These are phyloP conservation scores for Caenorhabditis imperialis DNA, from an alignment of 2,888 invertebrate species.

Conservation along the genomic window DNA sequence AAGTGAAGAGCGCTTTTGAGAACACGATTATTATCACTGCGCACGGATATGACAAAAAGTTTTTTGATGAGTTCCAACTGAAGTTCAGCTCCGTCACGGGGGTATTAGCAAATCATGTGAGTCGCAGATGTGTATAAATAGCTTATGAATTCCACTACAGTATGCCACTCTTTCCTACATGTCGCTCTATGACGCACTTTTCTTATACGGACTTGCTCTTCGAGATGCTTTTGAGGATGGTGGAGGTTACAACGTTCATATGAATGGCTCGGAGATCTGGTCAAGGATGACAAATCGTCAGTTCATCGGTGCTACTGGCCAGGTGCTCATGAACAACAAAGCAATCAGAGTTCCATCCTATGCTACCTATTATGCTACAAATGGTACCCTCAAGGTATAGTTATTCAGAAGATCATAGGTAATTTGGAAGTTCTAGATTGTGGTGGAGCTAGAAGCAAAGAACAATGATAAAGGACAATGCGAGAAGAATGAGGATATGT, in stretches of 20 bases:
- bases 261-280: conserved; percentile 74
- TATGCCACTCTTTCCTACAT: conserved; percentile 76
- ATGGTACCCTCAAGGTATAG: conserved; percentile 69
- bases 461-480: conserved; percentile 72
- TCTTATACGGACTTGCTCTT: conserved; percentile 74
- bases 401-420: background rate
- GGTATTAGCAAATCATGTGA: conserved; percentile 72
- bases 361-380: conserved; percentile 73
- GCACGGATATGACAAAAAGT: conserved; percentile 77
- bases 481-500: conserved; percentile 65
- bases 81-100: conserved; percentile 73
- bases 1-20: conserved; percentile 74
- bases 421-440: conserved; percentile 58
- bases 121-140: conserved; percentile 1
- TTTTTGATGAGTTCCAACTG: conserved; percentile 75
- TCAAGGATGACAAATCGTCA: conserved; percentile 74
- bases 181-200: conserved; percentile 76
- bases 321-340: conserved; percentile 77
- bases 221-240: conserved; percentile 75
- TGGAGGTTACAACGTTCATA: conserved; percentile 65
- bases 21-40: conserved; percentile 76
- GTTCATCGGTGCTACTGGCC: conserved; percentile 75
- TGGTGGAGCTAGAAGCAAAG: conserved; percentile 75
- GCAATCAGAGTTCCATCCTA: conserved; percentile 76
- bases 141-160: conserved; percentile 48